Conservation (phyloP, 2,888 invertebrate species). For the Aporophyla lueneburgensis region DNA sequence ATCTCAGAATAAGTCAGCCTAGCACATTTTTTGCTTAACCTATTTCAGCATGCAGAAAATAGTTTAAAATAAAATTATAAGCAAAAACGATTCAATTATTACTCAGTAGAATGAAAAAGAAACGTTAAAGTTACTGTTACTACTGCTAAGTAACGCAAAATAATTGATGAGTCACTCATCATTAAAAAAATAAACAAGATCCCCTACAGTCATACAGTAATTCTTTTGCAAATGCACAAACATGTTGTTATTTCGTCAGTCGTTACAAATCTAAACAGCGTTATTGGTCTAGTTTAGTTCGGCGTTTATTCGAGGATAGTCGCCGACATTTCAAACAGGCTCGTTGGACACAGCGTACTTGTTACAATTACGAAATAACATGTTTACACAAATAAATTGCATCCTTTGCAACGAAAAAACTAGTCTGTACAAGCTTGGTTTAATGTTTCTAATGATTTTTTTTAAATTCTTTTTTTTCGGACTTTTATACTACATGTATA, state of each 20-base stretch:
- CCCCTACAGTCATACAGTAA: not conserved
- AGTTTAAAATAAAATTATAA: not conserved
- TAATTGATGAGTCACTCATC: not conserved
- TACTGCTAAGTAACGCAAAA: not conserved
- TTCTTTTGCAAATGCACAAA: constrained; percentile 35
- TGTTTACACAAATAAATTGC: constrained; percentile 47
- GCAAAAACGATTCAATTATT: not conserved
- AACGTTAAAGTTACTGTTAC: not conserved
- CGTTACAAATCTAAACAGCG: constrained; percentile 54
- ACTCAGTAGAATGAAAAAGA: not conserved
- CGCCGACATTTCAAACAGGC: constrained; percentile 80
- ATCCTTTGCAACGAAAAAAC: constrained; percentile 64
- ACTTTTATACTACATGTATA: too few relatives aligned
- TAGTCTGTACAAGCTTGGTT: constrained; percentile 44
- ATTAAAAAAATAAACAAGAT: constrained; percentile 1
- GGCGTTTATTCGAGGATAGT: constrained; percentile 65
- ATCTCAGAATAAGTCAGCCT: too few relatives aligned
- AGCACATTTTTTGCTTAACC: not conserved
- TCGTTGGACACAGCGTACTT: constrained; percentile 70
- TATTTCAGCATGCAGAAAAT: not conserved
- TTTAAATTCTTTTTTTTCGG: too few relatives aligned
- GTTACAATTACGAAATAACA: constrained; percentile 67
- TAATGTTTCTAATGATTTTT: constrained; percentile 41
- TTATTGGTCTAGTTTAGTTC: constrained; percentile 77
- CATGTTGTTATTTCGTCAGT: constrained; percentile 48